A percentile compares a stretch with the other conserved stretches of the same genome.
Conservation (phyloP, 2,797 vertebrate genomes). For the Cichlasoma orientale region DNA sequence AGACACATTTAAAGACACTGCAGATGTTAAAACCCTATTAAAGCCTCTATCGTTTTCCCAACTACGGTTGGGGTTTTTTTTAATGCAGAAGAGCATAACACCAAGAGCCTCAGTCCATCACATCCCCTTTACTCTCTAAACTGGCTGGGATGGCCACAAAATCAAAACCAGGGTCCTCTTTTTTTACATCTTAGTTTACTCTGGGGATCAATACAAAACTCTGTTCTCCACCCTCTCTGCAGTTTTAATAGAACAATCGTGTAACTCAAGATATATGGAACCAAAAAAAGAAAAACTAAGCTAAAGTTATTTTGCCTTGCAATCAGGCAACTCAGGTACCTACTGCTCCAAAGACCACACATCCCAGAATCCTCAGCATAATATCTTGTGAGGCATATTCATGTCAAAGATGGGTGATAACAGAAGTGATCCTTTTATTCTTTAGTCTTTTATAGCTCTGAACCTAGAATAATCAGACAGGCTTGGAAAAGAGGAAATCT, state of each 20-base stretch:
- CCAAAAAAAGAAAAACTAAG: slow-evolving; percentile 17
- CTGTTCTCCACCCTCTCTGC: background rate
- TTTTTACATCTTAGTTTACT: slow-evolving; percentile 13
- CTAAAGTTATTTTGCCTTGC: slow-evolving; percentile 37
- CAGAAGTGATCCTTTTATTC: slow-evolving; percentile 24
- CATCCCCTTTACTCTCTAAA: slow-evolving; percentile 14
- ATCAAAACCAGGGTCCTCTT: slow-evolving; percentile 12
- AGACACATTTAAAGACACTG: slow-evolving; percentile 68
- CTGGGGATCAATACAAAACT: slow-evolving; percentile 21
- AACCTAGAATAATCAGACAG: slow-evolving; percentile 32
- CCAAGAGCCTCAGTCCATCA: slow-evolving; percentile 16
- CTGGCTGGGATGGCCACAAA: slow-evolving; percentile 35
- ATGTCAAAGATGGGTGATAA: slow-evolving; percentile 30
- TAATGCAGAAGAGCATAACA: slow-evolving; percentile 26
- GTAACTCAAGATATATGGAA: slow-evolving; percentile 47
- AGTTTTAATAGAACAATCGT: slow-evolving; percentile 15
- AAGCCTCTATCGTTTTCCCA: slow-evolving; percentile 34
- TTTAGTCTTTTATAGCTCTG: slow-evolving; percentile 24
- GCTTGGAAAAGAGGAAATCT: slow-evolving; percentile 42
- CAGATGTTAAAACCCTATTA: background rate
- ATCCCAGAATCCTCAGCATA: slow-evolving; percentile 56
- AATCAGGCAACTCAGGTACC: slow-evolving; percentile 73
- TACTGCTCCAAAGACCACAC: slow-evolving; percentile 72
- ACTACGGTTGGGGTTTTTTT: slow-evolving; percentile 15
- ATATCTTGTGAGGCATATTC: slow-evolving; percentile 28